These are phyloP conservation scores for Origma solitaria DNA, from an alignment of 2,113 vertebrate species.

Conservation along the genomic window DNA sequence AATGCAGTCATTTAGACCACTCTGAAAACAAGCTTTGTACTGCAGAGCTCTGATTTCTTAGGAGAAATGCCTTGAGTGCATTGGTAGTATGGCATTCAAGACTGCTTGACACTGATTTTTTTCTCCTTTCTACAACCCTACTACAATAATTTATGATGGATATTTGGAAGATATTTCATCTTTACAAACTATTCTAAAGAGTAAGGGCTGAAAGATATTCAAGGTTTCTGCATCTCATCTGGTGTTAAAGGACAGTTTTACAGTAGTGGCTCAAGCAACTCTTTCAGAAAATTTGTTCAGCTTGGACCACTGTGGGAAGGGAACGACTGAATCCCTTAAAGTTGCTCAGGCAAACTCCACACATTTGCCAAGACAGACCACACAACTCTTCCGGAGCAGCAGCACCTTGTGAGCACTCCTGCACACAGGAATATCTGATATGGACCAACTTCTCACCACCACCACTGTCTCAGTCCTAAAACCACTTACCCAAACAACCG, in stretches of 20 bases:
- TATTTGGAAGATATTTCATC: neutral
- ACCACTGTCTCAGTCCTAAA: neutral
- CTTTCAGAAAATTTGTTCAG: neutral
- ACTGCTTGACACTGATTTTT: neutral
- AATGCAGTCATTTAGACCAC: neutral
- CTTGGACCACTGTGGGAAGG: neutral
- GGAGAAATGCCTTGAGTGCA: neutral
- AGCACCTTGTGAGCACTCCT: neutral
- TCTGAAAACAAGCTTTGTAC: conserved; percentile 4
- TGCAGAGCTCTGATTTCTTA: neutral
- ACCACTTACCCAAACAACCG: neutral
- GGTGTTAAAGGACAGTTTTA: neutral
- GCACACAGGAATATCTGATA: neutral
- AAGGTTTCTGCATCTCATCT: neutral
- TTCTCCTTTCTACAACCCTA: neutral
- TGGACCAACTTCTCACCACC: neutral
- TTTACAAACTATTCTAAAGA: neutral
- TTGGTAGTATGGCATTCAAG: neutral
- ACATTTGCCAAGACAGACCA: neutral
- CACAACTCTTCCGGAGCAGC: neutral
- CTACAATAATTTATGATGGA: neutral
- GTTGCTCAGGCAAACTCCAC: neutral
- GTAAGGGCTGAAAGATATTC: neutral
- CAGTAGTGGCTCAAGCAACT: neutral
- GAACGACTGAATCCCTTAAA: neutral